phyloP scores from a whole-genome alignment of 2,888 invertebrate genomes.

The Nebria salina region DNA sequence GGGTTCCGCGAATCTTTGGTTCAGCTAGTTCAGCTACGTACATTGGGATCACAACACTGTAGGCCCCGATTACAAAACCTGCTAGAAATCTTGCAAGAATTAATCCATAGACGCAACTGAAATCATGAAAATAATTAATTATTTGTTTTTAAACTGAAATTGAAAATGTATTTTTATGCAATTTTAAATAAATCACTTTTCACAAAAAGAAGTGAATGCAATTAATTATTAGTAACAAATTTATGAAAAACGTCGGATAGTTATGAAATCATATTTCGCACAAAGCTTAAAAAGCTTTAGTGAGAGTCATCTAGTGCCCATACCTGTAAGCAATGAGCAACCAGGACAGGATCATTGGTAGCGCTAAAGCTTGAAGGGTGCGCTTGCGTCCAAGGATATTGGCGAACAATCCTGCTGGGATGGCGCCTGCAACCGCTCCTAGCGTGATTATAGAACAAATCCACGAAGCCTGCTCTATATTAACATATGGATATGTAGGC shows the following conservation, averaged over 20 bases:
- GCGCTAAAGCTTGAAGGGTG: slow-evolving; percentile 65
- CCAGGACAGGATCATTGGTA: slow-evolving; percentile 68
- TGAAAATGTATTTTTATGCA: slow-evolving; percentile 9
- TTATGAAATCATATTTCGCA: no score
- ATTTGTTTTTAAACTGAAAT: neutral
- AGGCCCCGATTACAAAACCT: slow-evolving; percentile 71
- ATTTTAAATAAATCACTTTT: no score
- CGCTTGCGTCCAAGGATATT: slow-evolving; percentile 68
- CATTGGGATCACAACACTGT: slow-evolving; percentile 73
- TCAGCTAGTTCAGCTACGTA: slow-evolving; percentile 75
- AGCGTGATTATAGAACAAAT: slow-evolving; percentile 67
- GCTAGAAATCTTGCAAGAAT: slow-evolving; percentile 69
- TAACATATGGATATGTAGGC: slow-evolving; percentile 48
- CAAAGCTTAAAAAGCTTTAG: slow-evolving; percentile 13
- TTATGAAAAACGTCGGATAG: no score
- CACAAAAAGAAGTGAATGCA: no score
- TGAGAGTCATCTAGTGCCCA: slow-evolving; percentile 39
- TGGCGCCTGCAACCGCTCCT: slow-evolving; percentile 67
- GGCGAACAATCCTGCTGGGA: slow-evolving; percentile 67
- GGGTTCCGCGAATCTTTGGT: slow-evolving; percentile 68
- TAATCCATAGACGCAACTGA: slow-evolving; percentile 58
- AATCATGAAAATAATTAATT: slow-evolving; percentile 29
- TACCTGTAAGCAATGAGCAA: slow-evolving; percentile 68
- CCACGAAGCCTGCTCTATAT: slow-evolving; percentile 64
- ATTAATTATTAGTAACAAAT: no score